Base-by-base conservation (phyloP, 2,113 vertebrate species). In the Alligator mississippiensis region DNA sequence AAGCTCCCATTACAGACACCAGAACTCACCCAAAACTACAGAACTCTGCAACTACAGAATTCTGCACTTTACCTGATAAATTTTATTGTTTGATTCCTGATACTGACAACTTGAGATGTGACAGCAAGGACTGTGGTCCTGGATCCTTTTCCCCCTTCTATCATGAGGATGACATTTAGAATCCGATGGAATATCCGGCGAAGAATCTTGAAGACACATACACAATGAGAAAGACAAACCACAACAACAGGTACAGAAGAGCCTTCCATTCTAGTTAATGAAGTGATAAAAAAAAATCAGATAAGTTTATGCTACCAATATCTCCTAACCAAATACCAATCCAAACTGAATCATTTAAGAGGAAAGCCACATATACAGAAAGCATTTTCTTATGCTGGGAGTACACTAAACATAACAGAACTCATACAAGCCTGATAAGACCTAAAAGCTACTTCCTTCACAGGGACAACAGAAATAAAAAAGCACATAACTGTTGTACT, bases 111-210 rank as follows among this genome's bases (percentile, higher is more conserved):
- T 2, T 97, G 84, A 15, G 98, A 96, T 1, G 95, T 98, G 74
- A 98, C 93, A 1, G 93, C 11, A 2, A 98, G 97, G 2, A 97
- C 95, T 2, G 93, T 12, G 0, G 34, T 55, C n/a, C 93, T 97
- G 57, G 98, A 93, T 1, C 94, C 66, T 18, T 75, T 87, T 0
- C 85, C 95, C 60, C 96, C 97, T 55, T 96, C 97, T 97, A 98
- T 95, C 99, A 99, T 99, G 66, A 99, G 93, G 77, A 99, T 97
- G 12, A 99, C 96, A 10, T 91, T 98, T 58, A 99, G 98, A 47
- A 99, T 94, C 0, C 47, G 94, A 61, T 98, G 98, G 95, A 99
- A 99, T 34, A 99, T 92, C 21, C 88, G 94, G 1, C 95, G 75
- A 57, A 99, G 97, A 19, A 93, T 93, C 98, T 98, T 85, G 9